phyloP scores from a whole-genome alignment of 2,888 invertebrate genomes.

The Fissipunctia ypsillon region DNA sequence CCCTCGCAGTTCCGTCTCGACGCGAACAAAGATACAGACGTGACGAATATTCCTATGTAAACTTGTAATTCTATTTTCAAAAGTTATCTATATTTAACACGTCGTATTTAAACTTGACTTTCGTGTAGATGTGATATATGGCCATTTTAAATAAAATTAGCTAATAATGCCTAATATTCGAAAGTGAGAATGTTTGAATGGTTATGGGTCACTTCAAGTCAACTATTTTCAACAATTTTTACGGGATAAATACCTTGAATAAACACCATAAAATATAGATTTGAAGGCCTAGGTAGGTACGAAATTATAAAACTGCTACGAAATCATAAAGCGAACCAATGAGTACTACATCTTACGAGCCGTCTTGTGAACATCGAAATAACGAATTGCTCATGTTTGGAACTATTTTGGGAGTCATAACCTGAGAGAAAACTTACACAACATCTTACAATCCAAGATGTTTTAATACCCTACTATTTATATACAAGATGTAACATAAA shows the following conservation, averaged over 20 bases:
- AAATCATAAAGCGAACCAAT: slow-evolving; percentile 33
- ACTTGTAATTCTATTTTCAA: slow-evolving; percentile 56
- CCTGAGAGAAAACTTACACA: slow-evolving; percentile 24
- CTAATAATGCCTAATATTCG: background rate
- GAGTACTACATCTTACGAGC: slow-evolving; percentile 28
- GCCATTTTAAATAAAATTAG: background rate
- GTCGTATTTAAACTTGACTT: slow-evolving; percentile 27
- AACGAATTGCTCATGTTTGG: slow-evolving; percentile 41
- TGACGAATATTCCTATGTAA: slow-evolving; percentile 47
- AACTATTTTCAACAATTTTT: background rate
- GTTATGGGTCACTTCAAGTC: background rate
- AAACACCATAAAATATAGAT: background rate
- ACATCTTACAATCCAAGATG: slow-evolving; percentile 11
- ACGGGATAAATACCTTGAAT: too few relatives aligned
- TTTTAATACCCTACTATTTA: slow-evolving; percentile 20
- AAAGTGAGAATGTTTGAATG: background rate
- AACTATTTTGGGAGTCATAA: slow-evolving; percentile 45
- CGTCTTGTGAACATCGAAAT: slow-evolving; percentile 23
- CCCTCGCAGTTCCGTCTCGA: slow-evolving; percentile 44
- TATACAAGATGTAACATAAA: too few relatives aligned
- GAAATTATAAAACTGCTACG: slow-evolving; percentile 17
- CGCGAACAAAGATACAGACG: slow-evolving; percentile 54
- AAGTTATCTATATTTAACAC: slow-evolving; percentile 47
- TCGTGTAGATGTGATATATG: slow-evolving; percentile 29
- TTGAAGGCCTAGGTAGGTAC: background rate